A percentile compares a stretch with the other conserved stretches of the same genome.
These are phyloP conservation scores for Spicauda simplicius DNA, from an alignment of 2,888 invertebrate genomes.

Conservation along the genomic window DNA sequence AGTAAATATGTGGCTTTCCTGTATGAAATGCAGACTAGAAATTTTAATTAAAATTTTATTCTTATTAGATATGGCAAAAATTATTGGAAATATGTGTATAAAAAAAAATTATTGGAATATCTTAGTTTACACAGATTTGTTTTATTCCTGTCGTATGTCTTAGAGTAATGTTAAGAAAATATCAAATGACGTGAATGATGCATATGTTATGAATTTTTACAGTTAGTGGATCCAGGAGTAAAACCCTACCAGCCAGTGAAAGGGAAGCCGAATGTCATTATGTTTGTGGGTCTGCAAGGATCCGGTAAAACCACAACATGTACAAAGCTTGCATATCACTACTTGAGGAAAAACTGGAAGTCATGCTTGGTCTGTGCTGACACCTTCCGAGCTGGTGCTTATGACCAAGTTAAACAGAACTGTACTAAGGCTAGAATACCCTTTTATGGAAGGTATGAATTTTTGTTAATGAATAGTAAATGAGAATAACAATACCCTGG, in stretches of 20 bases:
- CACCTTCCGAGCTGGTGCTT: slow-evolving; percentile 99
- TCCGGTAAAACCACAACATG: slow-evolving; percentile 99
- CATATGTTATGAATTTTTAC: slow-evolving; percentile 44
- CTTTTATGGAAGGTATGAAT: slow-evolving; percentile 96
- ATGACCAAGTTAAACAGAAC: slow-evolving; percentile 99
- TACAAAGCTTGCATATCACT: slow-evolving; percentile 99
- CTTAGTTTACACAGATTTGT: too few species aligned
- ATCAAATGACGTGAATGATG: not conserved
- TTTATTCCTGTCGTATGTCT: too few species aligned
- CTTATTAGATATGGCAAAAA: too few species aligned
- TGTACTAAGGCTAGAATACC: slow-evolving; percentile 99
- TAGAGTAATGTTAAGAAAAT: too few species aligned
- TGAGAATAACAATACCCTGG: too few species aligned
- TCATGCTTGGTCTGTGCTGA: slow-evolving; percentile 99
- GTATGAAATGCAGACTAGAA: too few species aligned
- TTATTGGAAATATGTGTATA: too few species aligned
- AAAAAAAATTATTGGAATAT: too few species aligned
- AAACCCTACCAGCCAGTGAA: slow-evolving; percentile 98
- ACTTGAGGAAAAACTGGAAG: slow-evolving; percentile 99
- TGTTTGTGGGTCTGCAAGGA: slow-evolving; percentile 99
- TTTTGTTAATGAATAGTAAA: too few species aligned
- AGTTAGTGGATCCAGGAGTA: slow-evolving; percentile 98
- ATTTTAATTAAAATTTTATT: too few species aligned
- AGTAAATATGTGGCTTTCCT: too few species aligned
- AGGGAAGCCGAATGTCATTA: slow-evolving; percentile 97